phyloP scores from a whole-genome alignment of 1,140 invertebrate species.

The Lanistes nyassanus region DNA sequence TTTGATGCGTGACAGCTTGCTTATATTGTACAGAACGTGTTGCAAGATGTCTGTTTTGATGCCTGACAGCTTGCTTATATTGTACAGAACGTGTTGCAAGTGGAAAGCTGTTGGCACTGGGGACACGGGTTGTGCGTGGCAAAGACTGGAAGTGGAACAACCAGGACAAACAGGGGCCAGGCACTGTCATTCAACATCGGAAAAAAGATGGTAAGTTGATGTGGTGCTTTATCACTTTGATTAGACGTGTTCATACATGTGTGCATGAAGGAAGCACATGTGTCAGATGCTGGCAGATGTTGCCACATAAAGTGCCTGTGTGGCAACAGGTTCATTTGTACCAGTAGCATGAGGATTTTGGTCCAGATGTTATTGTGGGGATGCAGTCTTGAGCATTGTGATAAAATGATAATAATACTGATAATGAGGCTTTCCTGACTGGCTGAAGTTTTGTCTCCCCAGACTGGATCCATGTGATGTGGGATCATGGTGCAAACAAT shows the following conservation, averaged over 20 bases:
- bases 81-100: background rate
- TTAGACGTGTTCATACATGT: background rate
- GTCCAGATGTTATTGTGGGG: too few relatives aligned
- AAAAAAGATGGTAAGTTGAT: conserved; percentile 12
- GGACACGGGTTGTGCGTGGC: conserved; percentile 37
- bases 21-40: too few relatives aligned
- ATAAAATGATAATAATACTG: too few relatives aligned
- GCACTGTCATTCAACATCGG: conserved; percentile 39
- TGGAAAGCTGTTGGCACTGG: conserved; percentile 30
- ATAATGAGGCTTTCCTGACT: too few relatives aligned
- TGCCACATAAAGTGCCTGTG: background rate
- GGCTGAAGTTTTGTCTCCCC: background rate
- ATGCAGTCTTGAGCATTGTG: too few relatives aligned
- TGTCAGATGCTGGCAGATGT: background rate
- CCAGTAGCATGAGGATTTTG: background rate
- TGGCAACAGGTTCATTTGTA: background rate
- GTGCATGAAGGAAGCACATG: background rate
- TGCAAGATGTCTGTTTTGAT: background rate
- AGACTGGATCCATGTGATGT: conserved; percentile 15
- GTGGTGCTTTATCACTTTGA: background rate
- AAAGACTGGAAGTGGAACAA: conserved; percentile 41
- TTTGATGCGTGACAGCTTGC: too few relatives aligned
- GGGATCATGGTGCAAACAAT: conserved; percentile 20
- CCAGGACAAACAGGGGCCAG: conserved; percentile 39
- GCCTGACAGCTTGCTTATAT: background rate